Conservation (phyloP, 2,888 invertebrate genomes). For the Agrochola circellaris region DNA sequence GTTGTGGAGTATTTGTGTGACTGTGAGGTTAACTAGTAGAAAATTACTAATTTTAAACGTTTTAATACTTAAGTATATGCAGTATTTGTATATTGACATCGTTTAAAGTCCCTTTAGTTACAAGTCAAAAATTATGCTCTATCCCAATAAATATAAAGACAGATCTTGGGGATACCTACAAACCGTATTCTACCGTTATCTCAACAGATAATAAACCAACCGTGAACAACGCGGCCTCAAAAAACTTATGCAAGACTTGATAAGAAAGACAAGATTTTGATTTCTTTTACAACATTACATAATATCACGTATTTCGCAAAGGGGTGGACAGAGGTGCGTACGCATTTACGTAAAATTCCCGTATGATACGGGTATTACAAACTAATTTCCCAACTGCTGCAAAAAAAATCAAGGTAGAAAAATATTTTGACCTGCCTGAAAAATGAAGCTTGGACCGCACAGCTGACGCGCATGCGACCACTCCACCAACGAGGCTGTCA, state of each 20-base stretch:
- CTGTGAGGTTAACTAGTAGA: background rate
- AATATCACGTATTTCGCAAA: background rate
- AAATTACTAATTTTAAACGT: background rate
- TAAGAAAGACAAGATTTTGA: background rate
- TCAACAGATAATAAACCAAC: slow-evolving; percentile 25
- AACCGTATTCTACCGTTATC: slow-evolving; percentile 1
- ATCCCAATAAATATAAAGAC: background rate
- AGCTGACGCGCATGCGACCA: background rate
- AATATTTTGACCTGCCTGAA: background rate
- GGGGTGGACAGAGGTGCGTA: background rate
- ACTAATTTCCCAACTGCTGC: background rate
- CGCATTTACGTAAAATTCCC: background rate
- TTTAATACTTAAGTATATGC: background rate
- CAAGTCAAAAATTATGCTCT: slow-evolving; percentile 8
- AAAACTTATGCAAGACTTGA: slow-evolving; percentile 8
- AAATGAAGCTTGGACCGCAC: background rate
- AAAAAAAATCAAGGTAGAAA: background rate
- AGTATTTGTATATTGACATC: background rate
- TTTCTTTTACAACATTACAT: slow-evolving; percentile 6
- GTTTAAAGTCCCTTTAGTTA: background rate
- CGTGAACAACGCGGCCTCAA: background rate
- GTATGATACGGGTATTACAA: background rate
- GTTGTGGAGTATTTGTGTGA: background rate
- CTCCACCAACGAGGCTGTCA: background rate
- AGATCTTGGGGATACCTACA: background rate